Percentiles rank a stretch among this genome's conserved stretches.
Conservation (phyloP, 2,888 invertebrate species). For the Pristionchus exspectatus region DNA sequence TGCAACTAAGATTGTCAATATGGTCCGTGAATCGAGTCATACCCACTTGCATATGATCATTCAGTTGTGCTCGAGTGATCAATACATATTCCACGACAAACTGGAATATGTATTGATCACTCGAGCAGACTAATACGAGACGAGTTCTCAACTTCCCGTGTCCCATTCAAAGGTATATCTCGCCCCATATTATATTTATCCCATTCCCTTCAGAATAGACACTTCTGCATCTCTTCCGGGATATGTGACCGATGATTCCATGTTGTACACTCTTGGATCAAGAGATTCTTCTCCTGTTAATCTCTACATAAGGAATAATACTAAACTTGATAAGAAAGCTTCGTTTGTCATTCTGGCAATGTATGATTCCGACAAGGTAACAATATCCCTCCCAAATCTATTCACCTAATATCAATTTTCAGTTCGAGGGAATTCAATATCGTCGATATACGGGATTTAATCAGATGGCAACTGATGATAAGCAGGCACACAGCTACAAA, state of each 20-base stretch:
- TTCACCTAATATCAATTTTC: not conserved
- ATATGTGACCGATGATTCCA: not conserved
- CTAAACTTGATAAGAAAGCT: not conserved
- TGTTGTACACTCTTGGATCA: not conserved
- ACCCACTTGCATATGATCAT: not conserved
- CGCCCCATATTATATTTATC: not conserved
- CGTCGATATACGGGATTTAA: conserved; percentile 1
- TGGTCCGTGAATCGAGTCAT: not conserved
- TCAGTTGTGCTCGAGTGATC: not conserved
- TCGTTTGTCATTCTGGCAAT: not conserved
- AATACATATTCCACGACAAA: not conserved
- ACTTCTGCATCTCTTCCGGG: not conserved
- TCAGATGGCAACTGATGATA: not conserved
- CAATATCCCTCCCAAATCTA: too few relatives aligned
- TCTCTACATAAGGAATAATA: not conserved
- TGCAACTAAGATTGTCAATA: not conserved
- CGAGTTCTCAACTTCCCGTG: not conserved
- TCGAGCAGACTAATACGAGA: not conserved
- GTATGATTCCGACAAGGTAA: not conserved
- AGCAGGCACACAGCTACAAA: not conserved
- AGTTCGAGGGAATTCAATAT: not conserved
- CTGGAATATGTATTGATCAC: too few relatives aligned
- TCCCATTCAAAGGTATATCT: not conserved
- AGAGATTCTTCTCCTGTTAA: not conserved
- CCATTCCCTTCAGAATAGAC: not conserved